phyloP scores from a whole-genome alignment of 2,797 vertebrate species.

The Siniperca scherzeri region DNA sequence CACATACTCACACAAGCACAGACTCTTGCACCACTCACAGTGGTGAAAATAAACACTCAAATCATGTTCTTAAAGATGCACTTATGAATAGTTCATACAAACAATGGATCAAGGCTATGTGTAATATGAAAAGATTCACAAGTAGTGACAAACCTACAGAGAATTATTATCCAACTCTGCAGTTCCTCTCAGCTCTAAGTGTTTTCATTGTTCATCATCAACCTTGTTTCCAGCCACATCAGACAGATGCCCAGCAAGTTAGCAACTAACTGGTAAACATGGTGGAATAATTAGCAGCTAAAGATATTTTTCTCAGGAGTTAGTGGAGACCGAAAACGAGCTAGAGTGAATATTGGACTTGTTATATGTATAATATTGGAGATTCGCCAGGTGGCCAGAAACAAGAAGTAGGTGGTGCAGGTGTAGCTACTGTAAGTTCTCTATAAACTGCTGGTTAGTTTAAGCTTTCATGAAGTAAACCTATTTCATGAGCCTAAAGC shows the following conservation, averaged over 20 bases:
- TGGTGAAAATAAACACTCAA: not conserved
- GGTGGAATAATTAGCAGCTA: not conserved
- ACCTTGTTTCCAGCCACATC: not conserved
- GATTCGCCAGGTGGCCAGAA: not conserved
- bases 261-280: not conserved
- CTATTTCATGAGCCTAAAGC: no score
- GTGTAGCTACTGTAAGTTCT: no score
- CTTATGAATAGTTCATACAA: slow-evolving; percentile 1
- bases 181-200: not conserved
- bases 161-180: not conserved
- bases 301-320: not conserved
- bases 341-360: not conserved
- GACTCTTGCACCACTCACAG: slow-evolving; percentile 7
- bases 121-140: slow-evolving; percentile 1
- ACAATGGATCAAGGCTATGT: not conserved
- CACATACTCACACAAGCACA: slow-evolving; percentile 24
- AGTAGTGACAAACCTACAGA: not conserved
- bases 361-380: no score
- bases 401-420: no score
- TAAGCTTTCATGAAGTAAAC: not conserved
- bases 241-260: not conserved
- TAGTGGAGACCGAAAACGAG: not conserved
- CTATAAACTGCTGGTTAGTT: no score
- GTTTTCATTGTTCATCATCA: not conserved
- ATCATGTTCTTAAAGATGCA: slow-evolving; percentile 9